These are phyloP conservation scores for Bombus picipes DNA, from an alignment of 1,140 invertebrate genomes.

Conservation along the genomic window DNA sequence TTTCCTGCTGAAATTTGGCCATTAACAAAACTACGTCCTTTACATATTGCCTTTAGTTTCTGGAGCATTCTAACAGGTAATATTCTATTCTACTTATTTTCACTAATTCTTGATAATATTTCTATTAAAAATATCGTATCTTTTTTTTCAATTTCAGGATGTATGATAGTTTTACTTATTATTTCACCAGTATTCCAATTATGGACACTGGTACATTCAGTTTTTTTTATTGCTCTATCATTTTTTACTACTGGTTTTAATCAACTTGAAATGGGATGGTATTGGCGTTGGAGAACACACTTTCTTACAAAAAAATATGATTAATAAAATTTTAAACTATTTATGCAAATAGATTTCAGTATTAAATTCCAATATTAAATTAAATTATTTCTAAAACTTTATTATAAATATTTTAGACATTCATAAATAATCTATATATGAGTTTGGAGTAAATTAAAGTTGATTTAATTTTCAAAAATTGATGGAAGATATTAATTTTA, in stretches of 20 bases:
- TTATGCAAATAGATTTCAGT: constrained; percentile 1
- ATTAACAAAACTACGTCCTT: constrained; percentile 74
- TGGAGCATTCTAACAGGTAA: constrained; percentile 82
- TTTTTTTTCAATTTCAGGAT: constrained; percentile 71
- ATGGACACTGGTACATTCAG: constrained; percentile 81
- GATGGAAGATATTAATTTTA: constrained; percentile 7
- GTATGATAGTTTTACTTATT: constrained; percentile 79
- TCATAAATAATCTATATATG: not conserved
- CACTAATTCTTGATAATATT: not conserved
- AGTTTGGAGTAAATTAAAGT: not conserved
- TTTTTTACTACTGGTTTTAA: constrained; percentile 83
- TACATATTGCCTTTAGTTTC: constrained; percentile 83
- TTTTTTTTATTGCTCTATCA: constrained; percentile 82
- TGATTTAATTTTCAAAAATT: constrained; percentile 3
- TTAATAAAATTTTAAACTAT: constrained; percentile 26
- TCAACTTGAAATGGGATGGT: constrained; percentile 83
- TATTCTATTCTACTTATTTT: constrained; percentile 1
- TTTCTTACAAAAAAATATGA: constrained; percentile 46
- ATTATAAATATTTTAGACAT: constrained; percentile 14
- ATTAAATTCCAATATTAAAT: not conserved
- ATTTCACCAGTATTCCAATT: constrained; percentile 80
- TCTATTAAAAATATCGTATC: not conserved
- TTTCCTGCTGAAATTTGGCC: constrained; percentile 77
- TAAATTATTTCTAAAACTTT: constrained; percentile 1
- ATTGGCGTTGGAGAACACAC: constrained; percentile 75